These are phyloP conservation scores for Nemurella pictetii DNA, from an alignment of 2,888 invertebrate species.

Conservation along the genomic window DNA sequence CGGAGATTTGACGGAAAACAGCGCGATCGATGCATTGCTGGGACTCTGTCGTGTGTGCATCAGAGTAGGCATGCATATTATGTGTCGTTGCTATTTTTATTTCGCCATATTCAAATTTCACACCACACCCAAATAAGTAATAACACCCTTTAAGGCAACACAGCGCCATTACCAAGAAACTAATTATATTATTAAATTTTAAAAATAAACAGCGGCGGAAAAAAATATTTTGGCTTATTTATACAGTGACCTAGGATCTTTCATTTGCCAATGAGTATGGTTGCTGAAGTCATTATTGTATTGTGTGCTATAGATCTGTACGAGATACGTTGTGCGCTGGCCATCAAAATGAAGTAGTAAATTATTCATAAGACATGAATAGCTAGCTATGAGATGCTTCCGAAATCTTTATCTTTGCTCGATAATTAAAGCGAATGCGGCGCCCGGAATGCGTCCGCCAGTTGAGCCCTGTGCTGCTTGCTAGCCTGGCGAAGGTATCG, in stretches of 20 bases:
- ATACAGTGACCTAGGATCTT: no score
- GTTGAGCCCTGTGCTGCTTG: not conserved
- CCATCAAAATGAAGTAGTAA: not conserved
- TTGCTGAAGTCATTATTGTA: no score
- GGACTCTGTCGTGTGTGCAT: no score
- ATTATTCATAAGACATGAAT: not conserved
- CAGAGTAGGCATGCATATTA: no score
- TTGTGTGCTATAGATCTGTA: no score
- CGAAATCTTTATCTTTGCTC: not conserved
- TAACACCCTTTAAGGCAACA: not conserved
- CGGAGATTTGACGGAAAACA: no score
- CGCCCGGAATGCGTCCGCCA: not conserved
- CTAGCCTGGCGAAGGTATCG: no score
- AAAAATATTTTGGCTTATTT: not conserved
- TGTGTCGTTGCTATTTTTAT: no score
- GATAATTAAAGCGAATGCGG: not conserved
- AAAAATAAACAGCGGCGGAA: not conserved
- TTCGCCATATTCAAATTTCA: not conserved
- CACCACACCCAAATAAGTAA: not conserved
- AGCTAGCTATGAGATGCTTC: not conserved
- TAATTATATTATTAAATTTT: not conserved
- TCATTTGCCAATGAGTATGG: no score
- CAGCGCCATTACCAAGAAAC: not conserved
- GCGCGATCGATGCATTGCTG: no score
- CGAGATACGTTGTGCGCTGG: no score